Conservation (phyloP, 1,140 invertebrate species). For the Agrypnia vestita region DNA sequence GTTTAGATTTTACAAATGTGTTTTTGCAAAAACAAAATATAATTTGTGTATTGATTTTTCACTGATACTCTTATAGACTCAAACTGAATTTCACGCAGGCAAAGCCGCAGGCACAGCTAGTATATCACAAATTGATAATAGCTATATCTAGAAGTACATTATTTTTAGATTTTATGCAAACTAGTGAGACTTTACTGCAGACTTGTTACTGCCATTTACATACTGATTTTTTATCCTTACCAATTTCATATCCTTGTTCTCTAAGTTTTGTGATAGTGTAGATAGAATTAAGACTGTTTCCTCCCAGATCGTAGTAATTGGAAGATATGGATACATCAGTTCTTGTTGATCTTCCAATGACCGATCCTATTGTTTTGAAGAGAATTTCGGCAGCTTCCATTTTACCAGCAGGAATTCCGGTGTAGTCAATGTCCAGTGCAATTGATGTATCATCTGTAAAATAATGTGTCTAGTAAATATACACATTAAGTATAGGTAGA, state of each 20-base stretch:
- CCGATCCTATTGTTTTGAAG: slow-evolving; percentile 81
- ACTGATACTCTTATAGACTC: no score
- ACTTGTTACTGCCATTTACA: no score
- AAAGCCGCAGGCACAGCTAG: no score
- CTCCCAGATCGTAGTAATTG: slow-evolving; percentile 89
- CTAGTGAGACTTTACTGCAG: no score
- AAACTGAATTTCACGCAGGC: no score
- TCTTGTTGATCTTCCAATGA: slow-evolving; percentile 77
- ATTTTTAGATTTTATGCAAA: no score
- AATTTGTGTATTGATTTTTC: no score
- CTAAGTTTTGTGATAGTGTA: slow-evolving; percentile 84
- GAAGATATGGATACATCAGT: slow-evolving; percentile 74
- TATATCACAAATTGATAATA: no score
- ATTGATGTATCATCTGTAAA: slow-evolving; percentile 68
- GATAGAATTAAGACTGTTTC: slow-evolving; percentile 90
- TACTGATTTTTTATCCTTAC: slow-evolving; percentile 64
- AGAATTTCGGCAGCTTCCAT: slow-evolving; percentile 78
- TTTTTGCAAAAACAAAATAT: no score
- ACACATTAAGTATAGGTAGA: not conserved
- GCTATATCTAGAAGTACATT: no score
- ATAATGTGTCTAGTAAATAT: not conserved
- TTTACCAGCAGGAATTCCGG: slow-evolving; percentile 75
- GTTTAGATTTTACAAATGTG: no score
- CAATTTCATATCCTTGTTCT: slow-evolving; percentile 85
- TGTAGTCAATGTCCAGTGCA: slow-evolving; percentile 75